Evolutionary conservation across 2,113 vertebrate genomes (phyloP).

Genomic region (Eclectus roratus): DNA sequence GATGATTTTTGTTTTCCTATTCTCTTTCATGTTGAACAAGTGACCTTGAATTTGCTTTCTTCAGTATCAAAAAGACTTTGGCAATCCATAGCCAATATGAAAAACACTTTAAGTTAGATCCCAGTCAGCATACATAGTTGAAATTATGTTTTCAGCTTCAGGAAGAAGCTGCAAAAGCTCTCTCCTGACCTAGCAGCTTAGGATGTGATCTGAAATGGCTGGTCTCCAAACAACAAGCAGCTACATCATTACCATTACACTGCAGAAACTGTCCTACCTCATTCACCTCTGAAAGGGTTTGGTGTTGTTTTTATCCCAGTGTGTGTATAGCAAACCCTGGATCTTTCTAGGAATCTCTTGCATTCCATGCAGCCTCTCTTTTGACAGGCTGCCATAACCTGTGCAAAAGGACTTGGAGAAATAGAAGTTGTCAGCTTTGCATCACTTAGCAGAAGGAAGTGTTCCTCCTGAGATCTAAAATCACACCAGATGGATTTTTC

Average conservation of each 20-base stretch:
- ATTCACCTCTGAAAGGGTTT: not conserved
- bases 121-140: not conserved
- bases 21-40: not conserved
- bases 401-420: not conserved
- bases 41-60: not conserved
- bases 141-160: not conserved
- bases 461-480: not conserved
- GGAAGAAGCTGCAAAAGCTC: not conserved
- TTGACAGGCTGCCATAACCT: not conserved
- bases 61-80: not conserved
- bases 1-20: not conserved
- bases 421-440: not conserved
- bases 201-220: not conserved
- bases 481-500: constrained; percentile 1
- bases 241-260: not conserved
- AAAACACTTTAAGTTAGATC: not conserved
- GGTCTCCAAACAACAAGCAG: not conserved
- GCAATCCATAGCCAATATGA: not conserved
- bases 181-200: not conserved
- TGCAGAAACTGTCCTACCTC: not conserved
- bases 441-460: not conserved
- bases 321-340: not conserved
- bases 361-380: not conserved
- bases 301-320: not conserved
- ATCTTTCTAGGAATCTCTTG: constrained; percentile 14